Evolutionary conservation across 2,113 vertebrate genomes (phyloP), one percentile per base, ranked within the genome.

Genomic region (Thamnophis sirtalis): DNA sequence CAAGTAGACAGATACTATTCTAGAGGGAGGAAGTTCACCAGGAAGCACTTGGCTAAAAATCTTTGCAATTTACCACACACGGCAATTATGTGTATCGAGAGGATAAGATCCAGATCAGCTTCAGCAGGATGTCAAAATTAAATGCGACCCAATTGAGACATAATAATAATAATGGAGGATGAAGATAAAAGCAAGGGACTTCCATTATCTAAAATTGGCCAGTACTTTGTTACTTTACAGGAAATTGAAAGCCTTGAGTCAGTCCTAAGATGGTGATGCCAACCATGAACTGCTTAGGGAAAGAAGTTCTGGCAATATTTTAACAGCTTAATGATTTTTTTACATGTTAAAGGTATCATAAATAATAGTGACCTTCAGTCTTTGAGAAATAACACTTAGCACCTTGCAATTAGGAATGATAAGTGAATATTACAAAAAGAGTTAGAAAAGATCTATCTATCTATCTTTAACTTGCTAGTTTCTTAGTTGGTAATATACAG

Each of bases 171-270:
- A 95, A 94, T 92, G 88, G 80, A 91, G 54, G 90, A 96, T 96
- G 96, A 96, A 96, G 91, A 95, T 93, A 95, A 95, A 97, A 95
- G 48, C 94, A 91, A 92, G 53, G 1, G 63, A 90, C 68, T 93
- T 86, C 92, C 63, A 94, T 96, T 96, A 96, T 94, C 68, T 95
- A 28, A 96, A 97, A 97, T 94, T 95, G 89, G 91, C 93, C 95
- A 95, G 63, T 68, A 33, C 28, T 68, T 68, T 93, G 92, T 89
- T 96, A 94, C 85, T 94, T 21, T 91, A 55, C 92, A 93, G 93
- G 91, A 89, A 94, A 96, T 89, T 88, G 22, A 95, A 92, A 9
- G 5, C 90, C 7, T 95, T 95, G 49, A 95, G 94, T 93, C 92
- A 53, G 9, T 94, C 87, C 85, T 91, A 91, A 38, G 86, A 38